Evolutionary conservation across 1,140 invertebrate species (phyloP).

Genomic region (Ceratina calcarata): DNA sequence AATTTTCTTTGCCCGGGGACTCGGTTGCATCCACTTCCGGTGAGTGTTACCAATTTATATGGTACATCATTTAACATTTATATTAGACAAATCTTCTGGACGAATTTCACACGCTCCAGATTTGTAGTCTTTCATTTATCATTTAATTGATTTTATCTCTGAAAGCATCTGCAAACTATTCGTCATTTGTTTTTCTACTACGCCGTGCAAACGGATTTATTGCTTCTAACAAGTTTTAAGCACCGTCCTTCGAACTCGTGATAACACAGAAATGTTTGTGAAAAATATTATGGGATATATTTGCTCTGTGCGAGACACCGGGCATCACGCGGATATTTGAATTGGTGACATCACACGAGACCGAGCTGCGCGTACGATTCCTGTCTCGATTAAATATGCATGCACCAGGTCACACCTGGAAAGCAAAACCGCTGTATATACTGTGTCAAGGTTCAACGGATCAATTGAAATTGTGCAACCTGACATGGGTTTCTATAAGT

Average conservation of each 20-base stretch:
- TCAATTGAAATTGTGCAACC: slow-evolving; percentile 34
- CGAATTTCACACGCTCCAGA: not conserved
- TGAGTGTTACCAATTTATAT: not conserved
- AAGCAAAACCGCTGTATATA: slow-evolving; percentile 25
- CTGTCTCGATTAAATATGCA: slow-evolving; percentile 19
- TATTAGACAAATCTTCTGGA: no score
- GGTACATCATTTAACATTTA: no score
- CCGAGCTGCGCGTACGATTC: not conserved
- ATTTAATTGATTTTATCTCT: no score
- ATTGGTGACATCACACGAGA: slow-evolving; percentile 30
- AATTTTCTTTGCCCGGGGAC: not conserved
- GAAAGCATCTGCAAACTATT: no score
- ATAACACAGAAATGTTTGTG: no score
- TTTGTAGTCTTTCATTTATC: no score
- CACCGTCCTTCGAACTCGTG: no score
- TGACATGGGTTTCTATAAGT: not conserved
- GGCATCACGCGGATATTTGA: not conserved
- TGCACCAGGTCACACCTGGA: slow-evolving; percentile 11
- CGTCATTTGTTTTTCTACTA: no score
- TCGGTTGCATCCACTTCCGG: not conserved
- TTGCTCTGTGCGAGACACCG: no score
- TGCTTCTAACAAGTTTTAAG: no score
- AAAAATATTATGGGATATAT: no score
- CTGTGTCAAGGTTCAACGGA: slow-evolving; percentile 42
- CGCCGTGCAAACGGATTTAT: no score